Percentiles rank a stretch among this genome's conserved stretches.
Evolutionary conservation across 2,797 vertebrate species (phyloP).

Genomic region (Vultur gryphus): DNA sequence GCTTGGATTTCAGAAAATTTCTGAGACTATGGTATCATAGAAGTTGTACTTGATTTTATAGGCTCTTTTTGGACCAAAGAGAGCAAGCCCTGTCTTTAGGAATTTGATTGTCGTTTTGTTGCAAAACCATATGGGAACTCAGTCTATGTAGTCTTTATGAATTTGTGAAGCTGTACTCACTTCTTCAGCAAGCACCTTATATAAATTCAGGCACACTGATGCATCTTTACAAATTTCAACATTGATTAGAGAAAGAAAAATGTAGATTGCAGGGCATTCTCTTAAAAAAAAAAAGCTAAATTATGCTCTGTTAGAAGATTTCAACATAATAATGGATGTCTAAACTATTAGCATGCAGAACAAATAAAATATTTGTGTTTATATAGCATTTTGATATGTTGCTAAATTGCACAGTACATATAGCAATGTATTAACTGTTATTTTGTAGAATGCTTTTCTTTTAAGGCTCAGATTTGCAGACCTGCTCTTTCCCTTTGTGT

Average conservation of each 20-base stretch:
- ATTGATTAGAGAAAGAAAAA: neutral
- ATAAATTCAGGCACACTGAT: neutral
- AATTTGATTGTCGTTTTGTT: neutral
- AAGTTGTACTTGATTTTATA: neutral
- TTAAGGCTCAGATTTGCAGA: neutral
- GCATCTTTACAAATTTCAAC: neutral
- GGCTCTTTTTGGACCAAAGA: neutral
- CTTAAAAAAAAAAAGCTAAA: neutral
- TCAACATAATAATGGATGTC: neutral
- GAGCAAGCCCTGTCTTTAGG: neutral
- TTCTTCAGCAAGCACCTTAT: neutral
- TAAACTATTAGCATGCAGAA: neutral
- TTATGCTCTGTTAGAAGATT: neutral
- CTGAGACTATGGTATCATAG: neutral
- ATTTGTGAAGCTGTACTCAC: neutral
- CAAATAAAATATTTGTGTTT: neutral
- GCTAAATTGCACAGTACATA: neutral
- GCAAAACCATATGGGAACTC: neutral
- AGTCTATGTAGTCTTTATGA: neutral
- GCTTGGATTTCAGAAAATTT: neutral
- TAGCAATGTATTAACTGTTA: neutral
- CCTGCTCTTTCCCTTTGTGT: slow-evolving; percentile 1
- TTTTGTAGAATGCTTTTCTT: neutral
- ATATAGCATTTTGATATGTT: neutral
- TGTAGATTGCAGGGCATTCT: neutral